Evolutionary conservation across 2,113 vertebrate genomes (phyloP).

Genomic region (Microcebus jonahi): DNA sequence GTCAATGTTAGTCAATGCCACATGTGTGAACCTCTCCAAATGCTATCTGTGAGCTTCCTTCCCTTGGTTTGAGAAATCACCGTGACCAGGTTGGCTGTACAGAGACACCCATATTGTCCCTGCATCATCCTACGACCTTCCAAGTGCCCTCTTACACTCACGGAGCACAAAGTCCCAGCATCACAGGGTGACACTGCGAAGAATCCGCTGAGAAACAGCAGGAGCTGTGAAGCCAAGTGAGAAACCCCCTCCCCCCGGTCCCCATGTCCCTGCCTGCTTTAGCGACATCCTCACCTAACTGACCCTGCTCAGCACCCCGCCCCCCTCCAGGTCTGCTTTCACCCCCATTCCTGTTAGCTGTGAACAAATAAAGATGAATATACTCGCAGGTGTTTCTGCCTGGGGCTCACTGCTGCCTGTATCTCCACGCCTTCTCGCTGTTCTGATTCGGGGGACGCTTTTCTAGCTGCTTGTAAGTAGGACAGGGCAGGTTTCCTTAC

Average conservation of each 20-base stretch:
- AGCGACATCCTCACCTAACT: not conserved
- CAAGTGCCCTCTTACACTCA: not conserved
- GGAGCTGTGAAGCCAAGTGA: not conserved
- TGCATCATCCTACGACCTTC: not conserved
- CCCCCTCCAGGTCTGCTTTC: rapidly evolving
- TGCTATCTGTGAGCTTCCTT: not conserved
- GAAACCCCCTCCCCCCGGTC: not conserved
- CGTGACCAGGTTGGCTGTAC: not conserved
- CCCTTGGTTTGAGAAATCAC: not conserved
- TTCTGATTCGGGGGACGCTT: not conserved
- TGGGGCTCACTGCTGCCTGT: slow-evolving; percentile 1
- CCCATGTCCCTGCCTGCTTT: not conserved
- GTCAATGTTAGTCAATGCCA: not conserved
- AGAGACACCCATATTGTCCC: too few relatives aligned
- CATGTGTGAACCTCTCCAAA: not conserved
- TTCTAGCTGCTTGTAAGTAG: not conserved
- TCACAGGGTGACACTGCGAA: rapidly evolving
- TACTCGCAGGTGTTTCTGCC: not conserved
- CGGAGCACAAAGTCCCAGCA: not conserved
- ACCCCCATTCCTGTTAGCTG: not conserved
- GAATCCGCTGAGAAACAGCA: not conserved
- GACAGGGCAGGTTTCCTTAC: slow-evolving; percentile 81
- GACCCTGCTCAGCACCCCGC: not conserved
- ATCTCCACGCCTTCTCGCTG: not conserved
- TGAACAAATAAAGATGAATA: slow-evolving; percentile 62